Evolutionary conservation across 1,140 invertebrate genomes (phyloP), one percentile per base, ranked within the genome.

Genomic region (Heliconius hewitsoni): DNA sequence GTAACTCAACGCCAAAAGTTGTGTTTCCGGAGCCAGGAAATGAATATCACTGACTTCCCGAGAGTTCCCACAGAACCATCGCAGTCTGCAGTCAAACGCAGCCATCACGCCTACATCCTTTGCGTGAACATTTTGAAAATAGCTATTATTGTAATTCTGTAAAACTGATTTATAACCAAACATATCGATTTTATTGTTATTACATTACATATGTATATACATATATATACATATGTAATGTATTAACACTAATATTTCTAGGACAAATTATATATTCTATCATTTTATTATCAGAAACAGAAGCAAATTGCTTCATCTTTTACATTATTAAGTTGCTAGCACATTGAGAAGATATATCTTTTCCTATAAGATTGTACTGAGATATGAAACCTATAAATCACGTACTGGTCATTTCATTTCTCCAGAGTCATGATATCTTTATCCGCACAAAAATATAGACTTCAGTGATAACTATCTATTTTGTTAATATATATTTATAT

Each of bases 281-380:
- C 9, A 66, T 30, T 66, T 30, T 30, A 66, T 27, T 66, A 66
- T 16, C 60, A 66, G 23, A 66, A 27, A 66, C 23, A 66, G 60
- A 66, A 66, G 60, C 60, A 66, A 30, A 66, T 66, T 66, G 60
- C 60, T 66, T 66, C 60, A 66, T 66, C 60, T 30, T 66, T 66
- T 66, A 66, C 60, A 66, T 66, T 66, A 66, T 66, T 66, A 66
- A 66, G 60, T 30, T 66, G 60, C 60, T 66, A 66, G 60, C 60
- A 66, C 60, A 72, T 72, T 72, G 71, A 19, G 71, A 72, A 72
- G 34, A 72, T 72, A 72, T 42, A 72, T 72, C 71, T 72, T 39
- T 72, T 72, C 71, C 71, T 72, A 72, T 72, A 72, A 72, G 34
- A 72, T 72, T 72, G 71, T 72, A 72, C 71, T 72, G 71, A 72